Evolutionary conservation across 2,797 vertebrate genomes (phyloP).

Genomic region (Acipenser transmontanus): DNA sequence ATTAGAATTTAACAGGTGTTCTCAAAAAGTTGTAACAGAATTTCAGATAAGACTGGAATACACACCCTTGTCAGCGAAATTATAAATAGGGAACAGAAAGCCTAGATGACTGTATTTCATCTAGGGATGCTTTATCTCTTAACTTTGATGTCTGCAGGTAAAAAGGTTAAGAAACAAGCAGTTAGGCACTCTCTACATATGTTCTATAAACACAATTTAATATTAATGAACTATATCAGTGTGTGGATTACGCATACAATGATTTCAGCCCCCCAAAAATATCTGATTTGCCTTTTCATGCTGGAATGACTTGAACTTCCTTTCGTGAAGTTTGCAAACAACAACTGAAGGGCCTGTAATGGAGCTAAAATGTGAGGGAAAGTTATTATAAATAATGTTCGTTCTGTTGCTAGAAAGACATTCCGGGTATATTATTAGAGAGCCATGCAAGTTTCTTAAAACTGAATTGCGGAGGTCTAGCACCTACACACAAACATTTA

Average conservation of each 20-base stretch:
- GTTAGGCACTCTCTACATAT: conserved; percentile 48
- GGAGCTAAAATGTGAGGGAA: conserved; percentile 43
- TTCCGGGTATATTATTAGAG: too few species aligned
- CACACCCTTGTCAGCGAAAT: conserved; percentile 53
- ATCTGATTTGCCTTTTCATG: conserved; percentile 23
- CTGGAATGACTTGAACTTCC: conserved; percentile 12
- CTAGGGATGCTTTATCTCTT: conserved; percentile 56
- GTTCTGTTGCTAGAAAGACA: too few species aligned
- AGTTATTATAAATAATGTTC: conserved; percentile 17
- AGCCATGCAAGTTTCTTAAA: too few species aligned
- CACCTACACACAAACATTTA: too few species aligned
- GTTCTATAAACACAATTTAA: conserved; percentile 61
- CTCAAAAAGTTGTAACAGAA: conserved; percentile 62
- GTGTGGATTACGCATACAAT: conserved; percentile 22
- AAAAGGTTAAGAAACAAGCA: conserved; percentile 59
- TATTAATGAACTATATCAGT: conserved; percentile 44
- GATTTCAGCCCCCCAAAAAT: conserved; percentile 24
- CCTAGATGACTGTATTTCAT: conserved; percentile 51
- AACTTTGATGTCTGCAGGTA: conserved; percentile 62
- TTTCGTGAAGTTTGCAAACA: neutral
- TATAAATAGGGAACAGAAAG: conserved; percentile 56
- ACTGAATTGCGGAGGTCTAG: too few species aligned
- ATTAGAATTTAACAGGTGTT: conserved; percentile 68
- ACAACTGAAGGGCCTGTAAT: conserved; percentile 30
- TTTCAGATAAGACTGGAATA: conserved; percentile 52